Evolutionary conservation across 1,140 invertebrate genomes (phyloP).

Genomic region (Papilio polytes): DNA sequence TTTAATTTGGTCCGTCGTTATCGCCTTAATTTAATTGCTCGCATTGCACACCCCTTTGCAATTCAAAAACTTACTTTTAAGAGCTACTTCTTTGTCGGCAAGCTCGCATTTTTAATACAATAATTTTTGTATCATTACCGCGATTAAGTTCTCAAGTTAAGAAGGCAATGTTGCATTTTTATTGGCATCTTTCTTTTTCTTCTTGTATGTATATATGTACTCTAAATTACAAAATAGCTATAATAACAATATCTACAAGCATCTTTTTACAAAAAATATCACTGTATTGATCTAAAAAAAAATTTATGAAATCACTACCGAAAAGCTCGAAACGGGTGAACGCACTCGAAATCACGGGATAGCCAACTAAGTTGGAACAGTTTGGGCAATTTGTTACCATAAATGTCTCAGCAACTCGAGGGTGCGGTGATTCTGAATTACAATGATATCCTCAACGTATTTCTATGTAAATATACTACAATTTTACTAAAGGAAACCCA

Average conservation of each 20-base stretch:
- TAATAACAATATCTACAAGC: no score
- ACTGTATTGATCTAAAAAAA: not conserved
- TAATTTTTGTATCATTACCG: constrained; percentile 27
- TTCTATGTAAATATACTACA: constrained; percentile 27
- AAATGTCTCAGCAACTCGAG: constrained; percentile 26
- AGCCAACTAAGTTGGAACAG: constrained; percentile 13
- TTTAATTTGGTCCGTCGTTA: constrained; percentile 44
- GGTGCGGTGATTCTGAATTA: constrained; percentile 19
- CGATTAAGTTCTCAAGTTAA: not conserved
- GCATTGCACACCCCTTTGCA: constrained; percentile 27
- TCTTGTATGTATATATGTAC: no score
- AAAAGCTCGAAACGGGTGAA: not conserved
- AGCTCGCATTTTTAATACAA: constrained; percentile 21
- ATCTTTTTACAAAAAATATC: no score
- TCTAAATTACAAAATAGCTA: no score
- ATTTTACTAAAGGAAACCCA: not conserved
- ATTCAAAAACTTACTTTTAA: constrained; percentile 32
- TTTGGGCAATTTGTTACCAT: constrained; percentile 34
- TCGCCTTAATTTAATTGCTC: constrained; percentile 49
- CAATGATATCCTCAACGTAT: constrained; percentile 2
- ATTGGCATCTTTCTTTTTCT: no score
- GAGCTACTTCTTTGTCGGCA: constrained; percentile 21
- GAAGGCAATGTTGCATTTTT: not conserved
- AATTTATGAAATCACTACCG: not conserved
- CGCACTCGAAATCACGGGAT: constrained; percentile 29